Evolutionary conservation across 2,113 vertebrate species (phyloP).

Genomic region (Panthera uncia): DNA sequence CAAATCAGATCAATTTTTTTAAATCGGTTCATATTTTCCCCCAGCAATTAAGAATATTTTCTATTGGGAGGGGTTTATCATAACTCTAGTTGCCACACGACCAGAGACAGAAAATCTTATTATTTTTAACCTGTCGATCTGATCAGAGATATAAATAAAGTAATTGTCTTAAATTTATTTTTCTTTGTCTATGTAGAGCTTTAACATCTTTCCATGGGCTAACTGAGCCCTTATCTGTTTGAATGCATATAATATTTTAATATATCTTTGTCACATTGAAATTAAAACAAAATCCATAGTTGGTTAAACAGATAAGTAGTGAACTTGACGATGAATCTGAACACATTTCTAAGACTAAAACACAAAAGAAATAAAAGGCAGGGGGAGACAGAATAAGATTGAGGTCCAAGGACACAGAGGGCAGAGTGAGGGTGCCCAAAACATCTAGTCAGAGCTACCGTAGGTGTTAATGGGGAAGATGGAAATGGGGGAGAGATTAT

Average conservation of each 20-base stretch:
- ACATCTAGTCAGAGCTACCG: rapidly evolving
- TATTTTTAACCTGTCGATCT: neutral
- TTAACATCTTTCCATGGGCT: neutral
- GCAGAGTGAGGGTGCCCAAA: rapidly evolving
- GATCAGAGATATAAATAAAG: neutral
- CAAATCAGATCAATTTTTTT: neutral
- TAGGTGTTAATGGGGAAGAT: neutral
- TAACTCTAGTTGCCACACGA: too few species aligned
- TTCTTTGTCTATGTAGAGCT: neutral
- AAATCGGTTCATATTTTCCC: neutral
- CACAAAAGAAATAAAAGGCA: neutral
- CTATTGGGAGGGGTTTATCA: neutral
- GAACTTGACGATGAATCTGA: neutral
- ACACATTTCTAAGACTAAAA: neutral
- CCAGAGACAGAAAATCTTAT: neutral
- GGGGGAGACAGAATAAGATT: rapidly evolving
- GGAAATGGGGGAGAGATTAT: neutral
- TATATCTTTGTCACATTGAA: neutral
- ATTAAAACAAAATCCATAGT: neutral
- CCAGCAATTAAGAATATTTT: neutral
- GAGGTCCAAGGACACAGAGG: neutral
- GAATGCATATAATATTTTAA: too few species aligned
- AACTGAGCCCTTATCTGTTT: neutral
- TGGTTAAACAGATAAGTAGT: neutral
- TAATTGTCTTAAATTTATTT: neutral